Base-by-base conservation (phyloP, 2,113 vertebrate species). In the Eupsittula cactorum region DNA sequence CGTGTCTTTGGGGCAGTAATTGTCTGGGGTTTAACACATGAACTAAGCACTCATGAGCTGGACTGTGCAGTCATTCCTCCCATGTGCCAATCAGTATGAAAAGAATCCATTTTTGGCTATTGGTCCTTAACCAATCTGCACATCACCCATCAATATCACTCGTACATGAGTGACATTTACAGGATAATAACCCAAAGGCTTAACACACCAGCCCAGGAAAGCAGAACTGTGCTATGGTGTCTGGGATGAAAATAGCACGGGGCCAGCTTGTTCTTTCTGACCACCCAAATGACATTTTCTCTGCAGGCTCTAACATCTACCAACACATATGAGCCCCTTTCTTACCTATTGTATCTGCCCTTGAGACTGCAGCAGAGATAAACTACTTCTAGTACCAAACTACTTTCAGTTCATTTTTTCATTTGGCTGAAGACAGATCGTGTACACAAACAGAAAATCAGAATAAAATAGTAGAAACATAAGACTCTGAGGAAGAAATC, bases 51-150 rank as follows among this genome's bases (percentile, higher is more conserved):
- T 16, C 11, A 1, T 0, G 1, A 42, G 75, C 2, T 49, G 86
- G 70, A 11, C 50, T 5, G 13, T 0, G 33, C 24, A 21, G 62
- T 7, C 0, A 0, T 68, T 92, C 49, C 69, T 84, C 46, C 70
- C 39, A 2, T 0, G 29, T 1, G 27, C 42, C 59, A 29, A 42
- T 16, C 10, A 2, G 0, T 11, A 14, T 8, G 25, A 16, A 19
- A 17, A 74, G 16, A 23, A 70, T 41, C 60, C 8, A 3, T 15
- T 47, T 57, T 4, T 59, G 25, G 10, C 74, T 62, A 1, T 4
- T 5, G 59, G 60, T 49, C 86, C 69, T 49, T 15, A 17, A 33
- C 23, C 80, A 19, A 11, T 3, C 35, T 25, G 7, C 92, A n/a
- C 9, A 0, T 8, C 68, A 3, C 64, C 41, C 59, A 20, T 1